phyloP scores from a whole-genome alignment of 2,888 invertebrate genomes.

The Meliscaeva auricollis region DNA sequence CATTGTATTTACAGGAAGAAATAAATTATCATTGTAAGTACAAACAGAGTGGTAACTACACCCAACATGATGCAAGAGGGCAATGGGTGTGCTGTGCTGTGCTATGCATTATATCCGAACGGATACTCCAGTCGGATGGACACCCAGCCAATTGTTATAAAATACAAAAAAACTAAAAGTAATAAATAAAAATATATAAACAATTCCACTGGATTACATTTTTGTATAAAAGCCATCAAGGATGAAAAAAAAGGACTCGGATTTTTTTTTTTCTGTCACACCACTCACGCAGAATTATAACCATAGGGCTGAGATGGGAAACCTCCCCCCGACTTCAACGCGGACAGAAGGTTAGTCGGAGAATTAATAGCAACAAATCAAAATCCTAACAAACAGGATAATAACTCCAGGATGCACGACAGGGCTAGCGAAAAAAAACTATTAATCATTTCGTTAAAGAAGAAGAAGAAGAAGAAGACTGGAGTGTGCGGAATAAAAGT shows the following conservation, averaged over 20 bases:
- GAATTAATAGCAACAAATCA: conserved; percentile 65
- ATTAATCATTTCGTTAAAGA: conserved; percentile 72
- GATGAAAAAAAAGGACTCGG: conserved; percentile 47
- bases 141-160: conserved; percentile 55
- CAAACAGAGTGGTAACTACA: too few species aligned
- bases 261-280: conserved; percentile 22
- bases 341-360: background rate
- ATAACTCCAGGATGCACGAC: conserved; percentile 50
- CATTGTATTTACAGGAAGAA: conserved; percentile 48
- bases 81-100: background rate
- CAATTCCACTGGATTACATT: conserved; percentile 51
- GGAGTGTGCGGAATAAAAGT: background rate
- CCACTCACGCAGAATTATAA: conserved; percentile 55
- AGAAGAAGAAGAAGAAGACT: background rate
- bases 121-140: conserved; percentile 53
- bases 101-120: conserved; percentile 25
- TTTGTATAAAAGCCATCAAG: conserved; percentile 21
- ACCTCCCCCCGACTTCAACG: conserved; percentile 38
- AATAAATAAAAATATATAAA: conserved; percentile 72
- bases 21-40: conserved; percentile 54
- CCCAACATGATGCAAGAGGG: conserved; percentile 19
- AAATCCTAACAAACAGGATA: conserved; percentile 66
- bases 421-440: conserved; percentile 33
- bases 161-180: conserved; percentile 35
- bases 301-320: background rate